A percentile compares a stretch with the other conserved stretches of the same genome.
Evolutionary conservation across 2,113 vertebrate genomes (phyloP).

Genomic region (Notarius lentiginosus): DNA sequence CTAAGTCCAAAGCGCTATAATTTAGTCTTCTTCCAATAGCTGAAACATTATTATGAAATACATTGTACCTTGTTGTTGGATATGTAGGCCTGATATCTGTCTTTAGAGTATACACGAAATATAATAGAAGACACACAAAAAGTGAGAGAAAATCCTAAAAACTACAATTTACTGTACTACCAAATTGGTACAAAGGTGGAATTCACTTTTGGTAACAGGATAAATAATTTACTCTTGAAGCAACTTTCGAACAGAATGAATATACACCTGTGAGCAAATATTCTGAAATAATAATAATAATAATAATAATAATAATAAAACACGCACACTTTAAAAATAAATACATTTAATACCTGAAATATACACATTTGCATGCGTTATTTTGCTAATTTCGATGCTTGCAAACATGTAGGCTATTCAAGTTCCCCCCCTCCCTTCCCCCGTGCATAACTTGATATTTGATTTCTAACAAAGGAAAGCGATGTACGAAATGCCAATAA

Average conservation of each 20-base stretch:
- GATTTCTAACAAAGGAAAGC: neutral
- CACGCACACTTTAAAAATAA: neutral
- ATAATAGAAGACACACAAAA: neutral
- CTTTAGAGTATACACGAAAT: neutral
- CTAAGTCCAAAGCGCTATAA: neutral
- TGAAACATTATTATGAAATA: neutral
- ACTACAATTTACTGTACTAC: neutral
- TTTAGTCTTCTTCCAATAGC: neutral
- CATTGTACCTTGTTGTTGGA: neutral
- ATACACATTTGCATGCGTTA: neutral
- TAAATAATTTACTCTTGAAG: neutral
- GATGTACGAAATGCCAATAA: neutral
- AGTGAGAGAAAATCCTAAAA: neutral
- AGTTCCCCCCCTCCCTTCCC: too few relatives aligned
- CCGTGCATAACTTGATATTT: neutral
- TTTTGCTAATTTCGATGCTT: neutral
- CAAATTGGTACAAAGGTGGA: neutral
- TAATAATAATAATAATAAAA: neutral
- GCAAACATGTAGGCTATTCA: neutral
- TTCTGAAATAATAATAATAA: neutral
- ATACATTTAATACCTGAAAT: neutral
- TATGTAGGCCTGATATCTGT: neutral
- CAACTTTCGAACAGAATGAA: neutral
- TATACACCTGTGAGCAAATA: neutral
- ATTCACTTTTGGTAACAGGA: neutral